Base-by-base conservation (phyloP, 2,113 vertebrate species). In the Barnardius zonarius region DNA sequence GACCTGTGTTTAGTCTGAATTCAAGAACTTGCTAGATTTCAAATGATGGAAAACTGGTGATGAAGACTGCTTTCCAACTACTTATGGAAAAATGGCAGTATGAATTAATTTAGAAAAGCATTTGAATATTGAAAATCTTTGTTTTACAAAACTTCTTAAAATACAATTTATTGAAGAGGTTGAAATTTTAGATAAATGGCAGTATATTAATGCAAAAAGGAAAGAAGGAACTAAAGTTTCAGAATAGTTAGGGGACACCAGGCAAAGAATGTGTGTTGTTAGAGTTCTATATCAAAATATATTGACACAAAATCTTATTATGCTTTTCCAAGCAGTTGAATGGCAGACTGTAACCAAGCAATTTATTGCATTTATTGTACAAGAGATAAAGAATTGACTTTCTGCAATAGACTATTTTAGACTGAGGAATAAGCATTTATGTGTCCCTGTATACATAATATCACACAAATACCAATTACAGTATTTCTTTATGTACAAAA, bases 1-100 rank as follows among this genome's bases (percentile, higher is more conserved):
- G 94, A 85, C 84, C 92, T 86, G 83, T 89, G 46, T 90, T 94
- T 91, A 88, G 31, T 41, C 37, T 82, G 62, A 84, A 89, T 91
- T 93, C 74, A 88, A 51, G 80, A 88, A 93, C 30, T 92, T 80
- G 64, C 6, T 67, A 85, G 41, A 41, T 90, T 96, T 94, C 76
- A 91, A 90, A 55, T 51, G 81, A 54, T 77, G 55, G 67, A 90
- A 94, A 95, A 87, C 51, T 77, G 31, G 11, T 48, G 28, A 79
- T 35, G 57, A 88, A 93, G 66, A 4, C 17, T 49, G 20, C 8
- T 95, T 92, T 93, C 44, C 66, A 90, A 16, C 23, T 46, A 12
- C 27, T 73, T 84, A 15, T 6, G 17, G n/a, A 55, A 90, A 35
- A 92, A 68, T 64, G 7, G 16, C 46, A 37, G 44, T 46, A 69